Evolutionary conservation across 2,888 invertebrate genomes (phyloP).

Genomic region (Nowickia ferox): DNA sequence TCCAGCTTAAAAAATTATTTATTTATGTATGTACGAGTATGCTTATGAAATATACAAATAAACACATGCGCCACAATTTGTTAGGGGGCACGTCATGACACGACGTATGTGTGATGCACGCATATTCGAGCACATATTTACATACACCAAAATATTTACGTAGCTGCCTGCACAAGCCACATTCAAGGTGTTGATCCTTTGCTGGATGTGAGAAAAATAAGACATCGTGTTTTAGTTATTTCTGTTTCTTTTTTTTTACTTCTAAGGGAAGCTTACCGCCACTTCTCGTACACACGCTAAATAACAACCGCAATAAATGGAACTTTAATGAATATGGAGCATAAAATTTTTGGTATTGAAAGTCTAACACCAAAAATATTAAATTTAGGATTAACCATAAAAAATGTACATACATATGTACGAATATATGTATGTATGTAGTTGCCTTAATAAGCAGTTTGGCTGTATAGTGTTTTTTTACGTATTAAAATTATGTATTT

Average conservation of each 20-base stretch:
- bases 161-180: not conserved
- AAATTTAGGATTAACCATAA: slow-evolving; percentile 63
- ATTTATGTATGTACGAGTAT: too few species aligned
- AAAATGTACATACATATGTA: slow-evolving; percentile 76
- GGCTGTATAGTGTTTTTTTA: slow-evolving; percentile 31
- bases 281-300: not conserved
- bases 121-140: slow-evolving; percentile 28
- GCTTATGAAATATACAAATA: slow-evolving; percentile 42
- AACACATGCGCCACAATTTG: slow-evolving; percentile 71
- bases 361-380: slow-evolving; percentile 45
- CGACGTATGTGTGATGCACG: slow-evolving; percentile 61
- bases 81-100: slow-evolving; percentile 69
- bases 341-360: slow-evolving; percentile 23
- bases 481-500: slow-evolving; percentile 78
- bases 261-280: slow-evolving; percentile 47
- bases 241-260: not conserved
- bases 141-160: not conserved
- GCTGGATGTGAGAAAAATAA: slow-evolving; percentile 20
- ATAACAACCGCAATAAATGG: slow-evolving; percentile 17
- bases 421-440: not conserved
- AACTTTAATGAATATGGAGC: slow-evolving; percentile 39
- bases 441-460: slow-evolving; percentile 60
- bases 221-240: slow-evolving; percentile 15
- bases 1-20: not conserved
- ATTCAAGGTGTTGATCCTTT: slow-evolving; percentile 63